phyloP scores from a whole-genome alignment of 1,140 invertebrate species.

The Leptinotarsa lineolata region DNA sequence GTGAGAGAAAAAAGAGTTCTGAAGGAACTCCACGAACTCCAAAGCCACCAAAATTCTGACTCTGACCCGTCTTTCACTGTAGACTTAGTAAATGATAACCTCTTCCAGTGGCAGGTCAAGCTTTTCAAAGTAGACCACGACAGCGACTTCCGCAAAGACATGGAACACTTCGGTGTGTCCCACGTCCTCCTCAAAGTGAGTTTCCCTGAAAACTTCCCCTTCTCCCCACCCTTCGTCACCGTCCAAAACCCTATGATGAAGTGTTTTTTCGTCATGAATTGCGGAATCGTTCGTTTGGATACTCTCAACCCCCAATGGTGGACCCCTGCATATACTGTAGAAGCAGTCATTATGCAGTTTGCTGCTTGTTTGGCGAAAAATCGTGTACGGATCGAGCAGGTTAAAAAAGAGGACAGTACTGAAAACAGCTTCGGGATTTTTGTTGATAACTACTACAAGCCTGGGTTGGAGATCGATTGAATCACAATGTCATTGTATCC shows the following conservation, averaged over 20 bases:
- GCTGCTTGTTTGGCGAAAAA: slow-evolving; percentile 95
- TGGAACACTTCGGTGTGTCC: slow-evolving; percentile 76
- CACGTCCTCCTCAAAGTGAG: slow-evolving; percentile 81
- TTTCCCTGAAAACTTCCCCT: slow-evolving; percentile 91
- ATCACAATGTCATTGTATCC: too few relatives aligned
- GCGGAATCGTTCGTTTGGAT: slow-evolving; percentile 96
- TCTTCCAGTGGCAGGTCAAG: slow-evolving; percentile 93
- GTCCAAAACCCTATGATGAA: slow-evolving; percentile 90
- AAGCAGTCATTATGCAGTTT: slow-evolving; percentile 93
- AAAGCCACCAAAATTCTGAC: slow-evolving; percentile 67
- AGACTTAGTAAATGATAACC: slow-evolving; percentile 89
- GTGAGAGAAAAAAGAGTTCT: slow-evolving; percentile 80
- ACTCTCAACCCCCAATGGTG: slow-evolving; percentile 89
- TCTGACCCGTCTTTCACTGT: slow-evolving; percentile 81
- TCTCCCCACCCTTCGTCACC: slow-evolving; percentile 92
- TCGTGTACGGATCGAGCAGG: slow-evolving; percentile 78
- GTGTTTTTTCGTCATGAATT: slow-evolving; percentile 93
- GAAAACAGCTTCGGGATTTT: slow-evolving; percentile 83
- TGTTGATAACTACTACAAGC: slow-evolving; percentile 86
- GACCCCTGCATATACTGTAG: slow-evolving; percentile 93
- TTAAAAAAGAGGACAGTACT: slow-evolving; percentile 74
- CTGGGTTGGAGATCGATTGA: slow-evolving; percentile 77
- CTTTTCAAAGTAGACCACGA: slow-evolving; percentile 82
- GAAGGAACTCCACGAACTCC: slow-evolving; percentile 91
- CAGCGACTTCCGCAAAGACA: slow-evolving; percentile 76